phyloP scores from a whole-genome alignment of 2,113 vertebrate genomes.

The Chionomys nivalis region DNA sequence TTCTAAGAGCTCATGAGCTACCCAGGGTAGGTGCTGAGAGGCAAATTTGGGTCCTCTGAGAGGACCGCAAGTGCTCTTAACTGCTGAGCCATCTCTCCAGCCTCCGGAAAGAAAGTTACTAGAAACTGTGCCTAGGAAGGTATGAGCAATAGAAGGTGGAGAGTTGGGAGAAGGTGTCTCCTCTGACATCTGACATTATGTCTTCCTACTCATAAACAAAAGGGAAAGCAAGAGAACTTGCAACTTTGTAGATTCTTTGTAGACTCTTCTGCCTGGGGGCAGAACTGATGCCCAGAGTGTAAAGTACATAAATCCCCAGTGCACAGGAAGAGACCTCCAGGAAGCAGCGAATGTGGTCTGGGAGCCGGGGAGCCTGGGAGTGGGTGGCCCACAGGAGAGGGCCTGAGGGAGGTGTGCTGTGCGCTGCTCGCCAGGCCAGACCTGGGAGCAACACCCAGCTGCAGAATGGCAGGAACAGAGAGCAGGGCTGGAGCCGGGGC shows the following conservation, averaged over 20 bases:
- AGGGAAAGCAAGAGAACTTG: neutral
- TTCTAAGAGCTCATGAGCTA: neutral
- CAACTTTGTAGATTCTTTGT: fast-evolving
- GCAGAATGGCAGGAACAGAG: neutral
- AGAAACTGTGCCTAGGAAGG: neutral
- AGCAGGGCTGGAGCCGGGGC: neutral
- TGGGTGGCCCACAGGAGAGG: neutral
- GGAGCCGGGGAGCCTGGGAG: neutral
- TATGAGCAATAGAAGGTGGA: no score
- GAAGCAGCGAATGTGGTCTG: neutral
- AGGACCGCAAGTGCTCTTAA: no score
- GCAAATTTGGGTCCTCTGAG: neutral
- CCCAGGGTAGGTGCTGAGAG: neutral
- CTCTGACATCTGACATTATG: neutral
- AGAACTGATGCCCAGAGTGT: no score
- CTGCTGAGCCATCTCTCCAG: neutral
- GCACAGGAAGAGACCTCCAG: fast-evolving
- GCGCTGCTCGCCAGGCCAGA: neutral
- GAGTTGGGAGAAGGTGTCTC: neutral
- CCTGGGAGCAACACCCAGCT: neutral
- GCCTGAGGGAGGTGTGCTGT: neutral
- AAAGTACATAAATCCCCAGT: neutral
- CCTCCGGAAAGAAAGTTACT: neutral
- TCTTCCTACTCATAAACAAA: neutral
- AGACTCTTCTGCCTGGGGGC: neutral